phyloP scores from a whole-genome alignment of 2,113 vertebrate species.

The Proterorhinus semilunaris region DNA sequence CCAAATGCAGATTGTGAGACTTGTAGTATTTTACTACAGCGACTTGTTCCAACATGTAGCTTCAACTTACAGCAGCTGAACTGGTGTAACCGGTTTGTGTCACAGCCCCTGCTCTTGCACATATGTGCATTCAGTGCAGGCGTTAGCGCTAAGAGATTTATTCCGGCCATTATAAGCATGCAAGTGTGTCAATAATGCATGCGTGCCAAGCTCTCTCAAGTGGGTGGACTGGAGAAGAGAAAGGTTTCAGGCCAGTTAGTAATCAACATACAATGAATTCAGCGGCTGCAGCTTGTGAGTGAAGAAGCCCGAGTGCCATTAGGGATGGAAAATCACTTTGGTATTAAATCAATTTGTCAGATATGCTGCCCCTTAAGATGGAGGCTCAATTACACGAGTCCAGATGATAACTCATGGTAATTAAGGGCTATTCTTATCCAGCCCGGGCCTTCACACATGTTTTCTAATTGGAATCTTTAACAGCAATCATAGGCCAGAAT shows the following conservation, averaged over 20 bases:
- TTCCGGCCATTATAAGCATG: conserved; percentile 9
- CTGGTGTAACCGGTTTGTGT: conserved; percentile 47
- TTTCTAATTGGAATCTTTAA: conserved; percentile 73
- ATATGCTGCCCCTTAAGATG: conserved; percentile 70
- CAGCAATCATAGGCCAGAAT: conserved; percentile 72
- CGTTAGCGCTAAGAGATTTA: conserved; percentile 6
- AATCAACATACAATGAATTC: conserved; percentile 72
- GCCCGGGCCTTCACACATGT: conserved; percentile 63
- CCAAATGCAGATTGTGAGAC: neutral
- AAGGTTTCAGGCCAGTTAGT: conserved; percentile 48
- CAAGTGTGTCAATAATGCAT: conserved; percentile 8
- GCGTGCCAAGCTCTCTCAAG: conserved; percentile 24
- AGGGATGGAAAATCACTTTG: conserved; percentile 73
- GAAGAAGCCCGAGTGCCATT: conserved; percentile 65
- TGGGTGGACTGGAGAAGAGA: conserved; percentile 45
- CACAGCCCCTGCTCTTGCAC: neutral
- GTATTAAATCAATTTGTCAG: conserved; percentile 82
- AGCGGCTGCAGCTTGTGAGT: conserved; percentile 57
- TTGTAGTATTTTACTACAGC: neutral
- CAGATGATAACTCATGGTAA: conserved; percentile 75
- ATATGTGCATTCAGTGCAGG: neutral
- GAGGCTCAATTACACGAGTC: conserved; percentile 74
- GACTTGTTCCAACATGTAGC: conserved; percentile 35
- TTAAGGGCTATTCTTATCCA: conserved; percentile 71
- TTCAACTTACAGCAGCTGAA: conserved; percentile 1